Conservation (phyloP, 1,140 invertebrate genomes). For the Cardiocondyla obscurior region DNA sequence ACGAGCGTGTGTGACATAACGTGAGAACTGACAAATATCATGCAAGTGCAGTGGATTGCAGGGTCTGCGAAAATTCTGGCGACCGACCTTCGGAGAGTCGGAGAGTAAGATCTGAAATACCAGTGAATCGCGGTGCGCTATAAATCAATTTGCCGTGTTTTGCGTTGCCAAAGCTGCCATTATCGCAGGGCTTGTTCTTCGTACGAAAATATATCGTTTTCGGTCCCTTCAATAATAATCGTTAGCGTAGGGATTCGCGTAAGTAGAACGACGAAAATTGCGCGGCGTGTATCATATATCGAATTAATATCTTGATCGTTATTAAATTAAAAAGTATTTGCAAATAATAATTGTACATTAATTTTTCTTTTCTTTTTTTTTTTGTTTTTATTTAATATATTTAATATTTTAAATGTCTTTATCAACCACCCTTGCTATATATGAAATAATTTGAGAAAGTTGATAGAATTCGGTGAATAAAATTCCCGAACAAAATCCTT, state of each 20-base stretch:
- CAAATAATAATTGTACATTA: too few relatives aligned
- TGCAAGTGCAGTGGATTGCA: conserved; percentile 5
- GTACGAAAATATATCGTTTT: not conserved
- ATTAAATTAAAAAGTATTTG: not conserved
- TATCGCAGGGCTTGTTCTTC: conserved; percentile 7
- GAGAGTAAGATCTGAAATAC: conserved; percentile 35
- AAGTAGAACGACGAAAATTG: not conserved
- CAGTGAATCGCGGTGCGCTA: conserved; percentile 11
- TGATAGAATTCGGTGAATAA: too few relatives aligned
- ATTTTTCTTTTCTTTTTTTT: too few relatives aligned
- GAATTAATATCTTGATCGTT: too few relatives aligned
- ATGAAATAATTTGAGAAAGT: too few relatives aligned
- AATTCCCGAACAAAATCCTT: too few relatives aligned
- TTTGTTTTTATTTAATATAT: too few relatives aligned
- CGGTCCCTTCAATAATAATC: not conserved
- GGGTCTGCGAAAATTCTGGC: conserved; percentile 24
- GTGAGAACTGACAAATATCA: conserved; percentile 40
- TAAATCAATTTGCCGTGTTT: conserved; percentile 41
- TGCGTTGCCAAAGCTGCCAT: not conserved
- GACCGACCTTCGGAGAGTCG: not conserved
- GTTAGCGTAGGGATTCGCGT: not conserved
- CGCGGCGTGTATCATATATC: not conserved
- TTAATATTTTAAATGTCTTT: too few relatives aligned
- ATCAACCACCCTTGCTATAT: too few relatives aligned
- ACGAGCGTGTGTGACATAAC: conserved; percentile 24